Percentiles rank a stretch among this genome's conserved stretches.
Evolutionary conservation across 2,888 invertebrate genomes (phyloP).

Genomic region (Crossocerus cetratus): DNA sequence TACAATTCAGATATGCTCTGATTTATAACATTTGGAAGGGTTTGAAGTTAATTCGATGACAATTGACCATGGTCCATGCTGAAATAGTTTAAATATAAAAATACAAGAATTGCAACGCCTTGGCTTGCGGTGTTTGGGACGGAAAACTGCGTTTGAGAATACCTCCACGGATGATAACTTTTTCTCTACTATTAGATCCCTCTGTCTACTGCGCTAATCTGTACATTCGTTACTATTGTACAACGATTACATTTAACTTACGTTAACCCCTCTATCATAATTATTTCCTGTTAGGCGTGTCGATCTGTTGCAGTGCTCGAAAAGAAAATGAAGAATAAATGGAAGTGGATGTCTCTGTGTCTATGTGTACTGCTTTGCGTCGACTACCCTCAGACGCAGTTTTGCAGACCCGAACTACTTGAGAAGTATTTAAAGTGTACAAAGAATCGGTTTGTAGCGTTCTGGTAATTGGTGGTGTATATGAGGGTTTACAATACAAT

Average conservation of each 20-base stretch:
- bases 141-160: constrained; percentile 31
- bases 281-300: too few species aligned
- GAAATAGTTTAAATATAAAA: constrained; percentile 51
- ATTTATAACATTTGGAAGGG: constrained; percentile 18
- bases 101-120: constrained; percentile 46
- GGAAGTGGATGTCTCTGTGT: too few species aligned
- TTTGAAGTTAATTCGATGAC: not conserved
- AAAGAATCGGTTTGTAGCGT: constrained; percentile 25
- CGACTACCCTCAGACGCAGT: constrained; percentile 22
- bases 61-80: constrained; percentile 52
- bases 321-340: too few species aligned
- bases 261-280: too few species aligned
- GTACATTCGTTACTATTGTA: not conserved
- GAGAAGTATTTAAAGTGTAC: constrained; percentile 23
- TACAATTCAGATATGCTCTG: constrained; percentile 32
- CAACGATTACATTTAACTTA: too few species aligned
- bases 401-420: constrained; percentile 33
- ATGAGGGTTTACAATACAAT: constrained; percentile 37
- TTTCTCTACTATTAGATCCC: not conserved
- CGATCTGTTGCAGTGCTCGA: too few species aligned
- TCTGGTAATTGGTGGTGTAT: constrained; percentile 22
- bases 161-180: constrained; percentile 3
- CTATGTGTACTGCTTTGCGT: too few species aligned
- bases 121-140: constrained; percentile 26
- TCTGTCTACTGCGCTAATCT: not conserved